Conservation (phyloP, 2,888 invertebrate genomes). For the Cataglyphis cursor region DNA sequence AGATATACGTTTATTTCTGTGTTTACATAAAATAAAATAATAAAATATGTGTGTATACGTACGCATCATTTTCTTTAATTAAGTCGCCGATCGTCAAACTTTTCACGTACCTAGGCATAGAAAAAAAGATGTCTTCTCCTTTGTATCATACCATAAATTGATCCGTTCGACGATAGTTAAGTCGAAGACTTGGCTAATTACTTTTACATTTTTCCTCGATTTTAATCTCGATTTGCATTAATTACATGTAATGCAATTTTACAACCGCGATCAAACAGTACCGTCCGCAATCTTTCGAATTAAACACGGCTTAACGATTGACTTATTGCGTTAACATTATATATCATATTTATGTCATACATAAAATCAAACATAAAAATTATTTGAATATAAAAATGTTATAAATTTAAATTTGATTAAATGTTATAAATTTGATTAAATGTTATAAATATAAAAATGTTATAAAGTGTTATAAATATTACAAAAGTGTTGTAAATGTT, state of each 20-base stretch:
- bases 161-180: slow-evolving; percentile 11
- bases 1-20: slow-evolving; percentile 27
- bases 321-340: slow-evolving; percentile 13
- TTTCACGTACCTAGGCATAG: slow-evolving; percentile 8
- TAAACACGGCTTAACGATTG: slow-evolving; percentile 20
- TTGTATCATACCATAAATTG: slow-evolving; percentile 20
- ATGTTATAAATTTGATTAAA: no score
- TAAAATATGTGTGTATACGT: neutral
- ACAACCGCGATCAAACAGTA: neutral
- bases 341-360: neutral
- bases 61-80: neutral
- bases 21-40: slow-evolving; percentile 30
- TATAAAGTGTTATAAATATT: neutral
- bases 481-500: neutral
- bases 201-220: slow-evolving; percentile 43
- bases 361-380: neutral
- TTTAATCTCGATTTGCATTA: slow-evolving; percentile 43
- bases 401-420: no score
- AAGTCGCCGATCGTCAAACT: neutral
- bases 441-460: no score
- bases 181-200: slow-evolving; percentile 23
- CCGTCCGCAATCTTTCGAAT: neutral
- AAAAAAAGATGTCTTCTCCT: slow-evolving; percentile 26
- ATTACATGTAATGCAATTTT: slow-evolving; percentile 41
- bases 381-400: neutral